These are phyloP conservation scores for Tachina lurida DNA, from an alignment of 2,888 invertebrate species.

Conservation along the genomic window DNA sequence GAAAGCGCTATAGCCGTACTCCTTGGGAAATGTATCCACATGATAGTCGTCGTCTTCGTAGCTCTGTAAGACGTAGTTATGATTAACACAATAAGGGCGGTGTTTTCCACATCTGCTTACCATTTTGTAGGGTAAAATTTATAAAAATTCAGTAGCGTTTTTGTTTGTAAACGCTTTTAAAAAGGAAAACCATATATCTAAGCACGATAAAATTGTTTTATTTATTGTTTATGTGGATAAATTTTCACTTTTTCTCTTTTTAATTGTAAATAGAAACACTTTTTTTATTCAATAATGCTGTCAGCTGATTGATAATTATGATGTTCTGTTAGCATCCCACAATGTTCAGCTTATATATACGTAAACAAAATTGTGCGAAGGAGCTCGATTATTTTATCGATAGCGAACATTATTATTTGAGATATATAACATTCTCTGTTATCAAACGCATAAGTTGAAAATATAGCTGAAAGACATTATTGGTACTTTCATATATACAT, in stretches of 20 bases:
- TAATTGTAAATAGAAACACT: constrained; percentile 48
- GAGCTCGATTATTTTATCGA: background rate
- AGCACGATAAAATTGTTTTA: background rate
- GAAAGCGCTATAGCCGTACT: constrained; percentile 95
- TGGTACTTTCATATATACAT: no score
- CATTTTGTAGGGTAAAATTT: constrained; percentile 30
- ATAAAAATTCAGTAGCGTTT: background rate
- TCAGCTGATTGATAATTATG: constrained; percentile 56
- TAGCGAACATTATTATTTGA: no score
- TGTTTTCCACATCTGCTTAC: constrained; percentile 13
- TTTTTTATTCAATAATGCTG: background rate
- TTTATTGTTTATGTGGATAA: constrained; percentile 45
- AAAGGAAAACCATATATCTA: constrained; percentile 16
- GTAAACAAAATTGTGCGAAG: background rate
- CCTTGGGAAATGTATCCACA: constrained; percentile 91
- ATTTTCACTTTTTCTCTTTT: constrained; percentile 22
- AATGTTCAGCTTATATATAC: background rate
- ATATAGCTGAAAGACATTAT: no score
- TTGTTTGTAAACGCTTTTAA: constrained; percentile 22
- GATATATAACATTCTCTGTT: no score
- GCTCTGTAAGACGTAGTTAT: constrained; percentile 80
- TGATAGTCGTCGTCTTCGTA: constrained; percentile 86
- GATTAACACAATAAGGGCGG: constrained; percentile 19
- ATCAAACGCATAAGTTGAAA: no score
- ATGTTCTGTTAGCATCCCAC: background rate